These are phyloP conservation scores for Progne subis DNA, from an alignment of 2,113 vertebrate species.

Conservation along the genomic window DNA sequence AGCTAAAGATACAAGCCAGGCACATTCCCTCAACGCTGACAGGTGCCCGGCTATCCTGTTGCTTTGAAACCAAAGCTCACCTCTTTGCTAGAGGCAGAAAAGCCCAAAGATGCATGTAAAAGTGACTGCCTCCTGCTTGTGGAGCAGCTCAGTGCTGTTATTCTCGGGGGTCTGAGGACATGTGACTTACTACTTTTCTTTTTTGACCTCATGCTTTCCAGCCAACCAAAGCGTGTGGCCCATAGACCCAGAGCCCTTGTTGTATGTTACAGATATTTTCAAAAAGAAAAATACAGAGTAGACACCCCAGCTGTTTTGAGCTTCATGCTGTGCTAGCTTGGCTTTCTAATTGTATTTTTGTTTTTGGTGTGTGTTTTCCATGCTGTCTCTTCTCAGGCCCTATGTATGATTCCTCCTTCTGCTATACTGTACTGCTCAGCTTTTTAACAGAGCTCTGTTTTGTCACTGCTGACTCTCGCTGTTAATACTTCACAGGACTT, in stretches of 20 bases:
- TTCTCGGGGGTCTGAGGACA: background rate
- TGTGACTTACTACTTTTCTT: background rate
- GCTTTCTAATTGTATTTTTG: background rate
- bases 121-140: rapidly evolving
- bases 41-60: background rate
- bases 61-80: background rate
- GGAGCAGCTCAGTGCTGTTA: background rate
- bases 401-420: background rate
- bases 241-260: background rate
- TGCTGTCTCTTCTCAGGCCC: background rate
- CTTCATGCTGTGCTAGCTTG: background rate
- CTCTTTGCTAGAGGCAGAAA: background rate
- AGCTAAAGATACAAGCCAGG: background rate
- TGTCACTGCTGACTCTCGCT: background rate
- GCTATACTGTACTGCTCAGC: background rate
- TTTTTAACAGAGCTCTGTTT: background rate
- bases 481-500: background rate
- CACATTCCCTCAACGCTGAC: background rate
- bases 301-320: background rate
- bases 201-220: background rate
- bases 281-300: background rate
- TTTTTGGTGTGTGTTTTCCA: background rate
- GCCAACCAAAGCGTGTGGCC: background rate
- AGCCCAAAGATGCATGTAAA: background rate
- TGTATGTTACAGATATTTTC: rapidly evolving